phyloP scores from a whole-genome alignment of 2,797 vertebrate genomes.

The Aselliscus stoliczkanus region DNA sequence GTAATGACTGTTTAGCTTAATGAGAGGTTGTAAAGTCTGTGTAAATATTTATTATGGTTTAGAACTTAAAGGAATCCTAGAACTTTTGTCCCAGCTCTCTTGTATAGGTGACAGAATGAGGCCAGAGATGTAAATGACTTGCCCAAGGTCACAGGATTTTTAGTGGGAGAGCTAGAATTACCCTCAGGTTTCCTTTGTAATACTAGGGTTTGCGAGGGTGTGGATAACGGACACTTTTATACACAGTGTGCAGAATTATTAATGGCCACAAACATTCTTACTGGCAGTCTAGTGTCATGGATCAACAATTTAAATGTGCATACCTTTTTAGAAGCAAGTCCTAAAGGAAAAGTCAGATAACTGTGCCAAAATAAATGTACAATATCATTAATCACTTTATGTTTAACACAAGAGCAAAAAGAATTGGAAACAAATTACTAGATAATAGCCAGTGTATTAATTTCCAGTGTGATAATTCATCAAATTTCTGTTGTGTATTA shows the following conservation, averaged over 20 bases:
- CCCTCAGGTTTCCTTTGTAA: not conserved
- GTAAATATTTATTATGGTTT: not conserved
- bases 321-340: not conserved
- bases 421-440: not conserved
- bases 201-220: not conserved
- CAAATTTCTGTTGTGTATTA: not conserved
- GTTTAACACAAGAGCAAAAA: not conserved
- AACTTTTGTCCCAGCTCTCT: not conserved
- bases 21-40: not conserved
- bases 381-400: not conserved
- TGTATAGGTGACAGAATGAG: not conserved
- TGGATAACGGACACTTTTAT: not conserved
- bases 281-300: not conserved
- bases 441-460: not conserved
- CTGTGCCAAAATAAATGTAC: conserved; percentile 9
- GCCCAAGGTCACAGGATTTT: not conserved
- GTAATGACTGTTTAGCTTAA: not conserved
- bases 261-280: not conserved
- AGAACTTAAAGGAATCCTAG: not conserved
- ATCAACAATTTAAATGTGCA: not conserved
- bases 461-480: not conserved
- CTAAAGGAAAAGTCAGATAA: not conserved
- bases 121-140: not conserved
- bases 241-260: not conserved
- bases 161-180: not conserved